phyloP scores from a whole-genome alignment of 2,113 vertebrate genomes.

The Otus sunia region DNA sequence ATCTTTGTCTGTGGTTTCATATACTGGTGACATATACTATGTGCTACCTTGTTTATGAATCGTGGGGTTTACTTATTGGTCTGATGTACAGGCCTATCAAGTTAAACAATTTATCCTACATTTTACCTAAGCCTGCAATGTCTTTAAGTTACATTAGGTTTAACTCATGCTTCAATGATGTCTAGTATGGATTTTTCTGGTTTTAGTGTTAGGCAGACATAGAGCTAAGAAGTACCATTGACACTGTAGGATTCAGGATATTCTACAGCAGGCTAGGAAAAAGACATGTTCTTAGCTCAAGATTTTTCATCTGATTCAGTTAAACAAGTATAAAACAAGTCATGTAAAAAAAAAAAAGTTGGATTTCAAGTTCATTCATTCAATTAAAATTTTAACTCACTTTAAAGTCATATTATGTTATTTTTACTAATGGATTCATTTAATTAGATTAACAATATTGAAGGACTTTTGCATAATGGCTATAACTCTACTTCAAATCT shows the following conservation, averaged over 20 bases:
- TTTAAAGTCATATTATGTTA: background rate
- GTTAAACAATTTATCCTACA: background rate
- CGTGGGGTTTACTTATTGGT: background rate
- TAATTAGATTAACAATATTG: background rate
- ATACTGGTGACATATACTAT: fast-evolving
- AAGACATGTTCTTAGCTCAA: background rate
- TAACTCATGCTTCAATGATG: background rate
- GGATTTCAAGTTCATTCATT: background rate
- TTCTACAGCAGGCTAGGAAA: background rate
- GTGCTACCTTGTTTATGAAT: background rate
- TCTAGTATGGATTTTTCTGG: background rate
- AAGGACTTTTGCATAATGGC: fast-evolving
- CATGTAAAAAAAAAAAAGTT: background rate
- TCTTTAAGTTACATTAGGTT: background rate
- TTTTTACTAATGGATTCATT: background rate
- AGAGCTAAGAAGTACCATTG: background rate
- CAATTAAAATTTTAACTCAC: background rate
- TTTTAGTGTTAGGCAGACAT: background rate
- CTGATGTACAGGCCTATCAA: background rate
- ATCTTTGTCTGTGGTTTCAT: background rate
- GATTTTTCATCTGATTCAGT: background rate
- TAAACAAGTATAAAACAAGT: background rate
- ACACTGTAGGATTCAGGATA: background rate
- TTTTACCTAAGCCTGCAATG: background rate
- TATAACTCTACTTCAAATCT: background rate